Evolutionary conservation across 2,113 vertebrate species (phyloP).

Genomic region (Cricetomys ansorgei): DNA sequence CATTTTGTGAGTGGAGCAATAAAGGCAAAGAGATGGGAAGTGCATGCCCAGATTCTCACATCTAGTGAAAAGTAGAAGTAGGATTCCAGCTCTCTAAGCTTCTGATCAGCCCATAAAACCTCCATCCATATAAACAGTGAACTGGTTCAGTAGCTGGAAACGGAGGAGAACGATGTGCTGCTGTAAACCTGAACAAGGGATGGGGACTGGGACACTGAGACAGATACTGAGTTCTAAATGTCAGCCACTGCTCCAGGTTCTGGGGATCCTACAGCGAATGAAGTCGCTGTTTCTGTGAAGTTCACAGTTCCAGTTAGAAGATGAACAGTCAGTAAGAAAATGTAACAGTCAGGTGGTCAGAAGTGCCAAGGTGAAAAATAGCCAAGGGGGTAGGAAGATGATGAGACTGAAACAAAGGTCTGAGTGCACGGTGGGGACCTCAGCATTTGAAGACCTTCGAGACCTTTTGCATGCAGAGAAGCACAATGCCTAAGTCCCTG

Average conservation of each 20-base stretch:
- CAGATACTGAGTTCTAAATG: background rate
- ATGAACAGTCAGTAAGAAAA: background rate
- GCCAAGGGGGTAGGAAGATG: fast-evolving
- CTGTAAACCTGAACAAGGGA: background rate
- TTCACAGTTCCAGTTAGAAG: background rate
- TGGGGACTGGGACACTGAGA: background rate
- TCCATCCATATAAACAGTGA: background rate
- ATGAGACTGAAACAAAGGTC: background rate
- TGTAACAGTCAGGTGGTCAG: background rate
- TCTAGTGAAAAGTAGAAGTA: background rate
- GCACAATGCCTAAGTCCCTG: background rate
- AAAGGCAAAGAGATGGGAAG: background rate
- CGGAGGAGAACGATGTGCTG: background rate
- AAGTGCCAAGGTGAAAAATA: background rate
- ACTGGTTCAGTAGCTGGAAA: background rate
- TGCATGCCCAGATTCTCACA: background rate
- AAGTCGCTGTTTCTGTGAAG: background rate
- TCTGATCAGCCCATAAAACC: background rate
- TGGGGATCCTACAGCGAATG: background rate
- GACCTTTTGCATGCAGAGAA: background rate
- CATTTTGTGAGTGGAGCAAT: background rate
- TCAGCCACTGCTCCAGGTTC: background rate
- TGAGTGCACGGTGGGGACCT: background rate
- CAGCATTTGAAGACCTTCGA: background rate
- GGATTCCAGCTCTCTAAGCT: background rate